These are phyloP conservation scores for Ceratoteleas bidentatus DNA, from an alignment of 1,140 invertebrate species.

Conservation along the genomic window DNA sequence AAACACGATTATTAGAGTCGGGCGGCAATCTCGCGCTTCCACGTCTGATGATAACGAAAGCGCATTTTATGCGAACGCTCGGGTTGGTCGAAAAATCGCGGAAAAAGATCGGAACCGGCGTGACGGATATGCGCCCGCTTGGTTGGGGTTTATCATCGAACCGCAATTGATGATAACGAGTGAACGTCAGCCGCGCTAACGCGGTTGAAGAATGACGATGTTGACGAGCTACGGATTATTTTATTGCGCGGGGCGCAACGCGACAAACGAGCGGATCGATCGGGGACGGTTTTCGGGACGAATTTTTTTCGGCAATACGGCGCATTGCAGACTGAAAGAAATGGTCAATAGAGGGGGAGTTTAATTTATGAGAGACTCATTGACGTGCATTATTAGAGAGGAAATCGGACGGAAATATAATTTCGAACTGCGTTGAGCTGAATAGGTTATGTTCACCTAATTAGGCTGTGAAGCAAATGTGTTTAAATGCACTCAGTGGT, in stretches of 20 bases:
- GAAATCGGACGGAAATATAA: too few relatives aligned
- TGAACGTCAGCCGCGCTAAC: constrained; percentile 25
- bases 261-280: not conserved
- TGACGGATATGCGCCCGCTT: constrained; percentile 32
- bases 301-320: too few relatives aligned
- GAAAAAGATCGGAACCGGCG: constrained; percentile 37
- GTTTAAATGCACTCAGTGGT: too few relatives aligned
- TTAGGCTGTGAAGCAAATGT: too few relatives aligned
- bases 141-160: constrained; percentile 44
- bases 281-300: not conserved
- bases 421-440: too few relatives aligned
- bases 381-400: too few relatives aligned
- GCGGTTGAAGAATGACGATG: constrained; percentile 50
- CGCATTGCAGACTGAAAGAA: too few relatives aligned
- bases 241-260: constrained; percentile 23
- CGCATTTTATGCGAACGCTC: constrained; percentile 13
- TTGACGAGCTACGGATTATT: constrained; percentile 44
- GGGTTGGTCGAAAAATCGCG: constrained; percentile 31
- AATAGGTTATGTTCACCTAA: too few relatives aligned
- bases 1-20: constrained; percentile 38
- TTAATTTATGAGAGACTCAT: too few relatives aligned
- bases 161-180: constrained; percentile 59
- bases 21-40: constrained; percentile 22
- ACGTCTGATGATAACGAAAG: constrained; percentile 52
- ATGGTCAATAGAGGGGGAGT: too few relatives aligned